Conservation (phyloP, 2,797 vertebrate genomes). For the Podarcis lilfordi region DNA sequence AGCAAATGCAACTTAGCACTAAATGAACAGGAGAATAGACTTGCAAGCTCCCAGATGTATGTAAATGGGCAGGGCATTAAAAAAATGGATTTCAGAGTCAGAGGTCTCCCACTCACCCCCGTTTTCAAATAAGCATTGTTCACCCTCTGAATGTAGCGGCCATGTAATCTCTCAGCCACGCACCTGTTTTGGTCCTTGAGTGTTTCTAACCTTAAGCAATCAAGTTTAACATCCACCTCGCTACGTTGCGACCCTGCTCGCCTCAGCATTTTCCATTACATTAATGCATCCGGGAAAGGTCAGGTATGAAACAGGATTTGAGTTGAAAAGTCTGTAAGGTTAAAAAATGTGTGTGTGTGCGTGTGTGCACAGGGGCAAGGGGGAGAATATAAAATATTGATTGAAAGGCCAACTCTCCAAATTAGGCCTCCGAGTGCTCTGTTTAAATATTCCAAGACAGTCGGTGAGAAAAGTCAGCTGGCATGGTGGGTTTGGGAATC, state of each 20-base stretch:
- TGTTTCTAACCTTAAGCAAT: neutral
- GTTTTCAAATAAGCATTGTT: neutral
- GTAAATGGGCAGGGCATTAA: neutral
- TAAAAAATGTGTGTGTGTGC: neutral
- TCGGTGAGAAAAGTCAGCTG: neutral
- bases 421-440: neutral
- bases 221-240: neutral
- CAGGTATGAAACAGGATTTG: neutral
- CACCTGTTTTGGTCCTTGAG: no score
- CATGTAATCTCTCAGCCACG: neutral
- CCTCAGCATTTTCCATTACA: neutral
- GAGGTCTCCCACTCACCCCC: neutral
- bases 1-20: no score
- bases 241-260: neutral
- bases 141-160: neutral
- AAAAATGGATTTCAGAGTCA: neutral
- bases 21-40: no score
- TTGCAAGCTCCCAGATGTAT: neutral
- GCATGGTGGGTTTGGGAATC: no score
- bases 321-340: neutral
- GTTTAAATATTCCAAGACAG: neutral
- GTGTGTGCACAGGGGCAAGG: no score
- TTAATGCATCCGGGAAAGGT: conserved; percentile 4
- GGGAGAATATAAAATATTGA: neutral
- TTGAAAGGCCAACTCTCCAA: neutral